A percentile compares a stretch with the other conserved stretches of the same genome.
These are phyloP conservation scores for Mesochorus sp. DNA, from an alignment of 2,888 invertebrate genomes.

Conservation along the genomic window DNA sequence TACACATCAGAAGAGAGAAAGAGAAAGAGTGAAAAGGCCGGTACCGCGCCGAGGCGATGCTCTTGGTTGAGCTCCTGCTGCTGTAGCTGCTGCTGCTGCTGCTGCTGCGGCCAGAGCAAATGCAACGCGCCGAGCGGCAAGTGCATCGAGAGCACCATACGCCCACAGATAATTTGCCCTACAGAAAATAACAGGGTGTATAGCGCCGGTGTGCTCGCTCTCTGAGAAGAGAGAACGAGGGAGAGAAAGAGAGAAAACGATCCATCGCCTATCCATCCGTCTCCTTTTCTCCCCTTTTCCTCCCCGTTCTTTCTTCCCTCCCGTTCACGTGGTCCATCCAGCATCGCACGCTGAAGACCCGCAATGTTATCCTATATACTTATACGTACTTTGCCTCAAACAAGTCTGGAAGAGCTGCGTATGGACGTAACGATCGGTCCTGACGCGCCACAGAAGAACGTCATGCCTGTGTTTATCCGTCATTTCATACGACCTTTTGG, in stretches of 20 bases:
- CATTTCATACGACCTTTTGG: neutral
- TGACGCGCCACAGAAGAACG: neutral
- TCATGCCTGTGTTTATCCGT: neutral
- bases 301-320: neutral
- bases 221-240: constrained; percentile 1
- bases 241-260: neutral
- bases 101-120: constrained; percentile 45
- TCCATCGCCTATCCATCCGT: neutral
- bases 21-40: constrained; percentile 32
- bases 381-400: constrained; percentile 52
- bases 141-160: constrained; percentile 77
- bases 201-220: constrained; percentile 67
- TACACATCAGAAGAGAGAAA: constrained; percentile 44
- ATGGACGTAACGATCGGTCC: neutral
- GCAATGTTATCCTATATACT: constrained; percentile 47
- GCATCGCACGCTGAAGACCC: constrained; percentile 14
- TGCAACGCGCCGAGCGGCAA: constrained; percentile 68
- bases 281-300: neutral
- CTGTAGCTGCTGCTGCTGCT: constrained; percentile 63
- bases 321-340: constrained; percentile 18
- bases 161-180: constrained; percentile 77
- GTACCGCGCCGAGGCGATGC: constrained; percentile 44
- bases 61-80: constrained; percentile 50
- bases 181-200: constrained; percentile 80
- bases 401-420: constrained; percentile 40